Conservation (phyloP, 2,113 vertebrate species). For the Oenanthe oenanthe region DNA sequence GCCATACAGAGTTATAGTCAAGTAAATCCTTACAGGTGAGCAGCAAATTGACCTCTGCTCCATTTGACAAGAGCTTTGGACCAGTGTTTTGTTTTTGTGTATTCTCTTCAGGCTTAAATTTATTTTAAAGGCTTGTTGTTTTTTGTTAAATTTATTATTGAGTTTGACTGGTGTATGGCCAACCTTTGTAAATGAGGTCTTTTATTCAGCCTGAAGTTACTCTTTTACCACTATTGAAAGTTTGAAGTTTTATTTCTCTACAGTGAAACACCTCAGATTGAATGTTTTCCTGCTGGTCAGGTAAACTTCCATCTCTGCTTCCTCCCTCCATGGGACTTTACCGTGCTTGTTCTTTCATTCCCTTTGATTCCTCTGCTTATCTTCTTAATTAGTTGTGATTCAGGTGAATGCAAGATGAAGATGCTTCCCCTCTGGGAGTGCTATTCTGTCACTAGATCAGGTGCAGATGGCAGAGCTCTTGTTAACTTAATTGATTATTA, state of each 20-base stretch:
- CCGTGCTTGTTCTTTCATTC: background rate
- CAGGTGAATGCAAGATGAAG: slow-evolving; percentile 6
- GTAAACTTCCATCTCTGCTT: background rate
- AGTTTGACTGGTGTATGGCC: background rate
- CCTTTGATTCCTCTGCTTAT: slow-evolving; percentile 7
- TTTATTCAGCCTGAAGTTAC: background rate
- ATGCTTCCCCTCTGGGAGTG: background rate
- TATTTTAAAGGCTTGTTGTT: too few relatives aligned
- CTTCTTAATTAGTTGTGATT: slow-evolving; percentile 5
- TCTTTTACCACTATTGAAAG: background rate
- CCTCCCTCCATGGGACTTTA: background rate
- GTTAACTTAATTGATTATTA: slow-evolving; percentile 48
- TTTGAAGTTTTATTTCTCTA: background rate
- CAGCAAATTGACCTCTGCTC: background rate
- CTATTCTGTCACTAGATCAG: slow-evolving; percentile 28
- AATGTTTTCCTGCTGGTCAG: background rate
- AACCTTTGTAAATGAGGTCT: background rate
- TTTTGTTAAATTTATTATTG: background rate
- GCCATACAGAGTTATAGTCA: background rate
- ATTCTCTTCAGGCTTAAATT: background rate
- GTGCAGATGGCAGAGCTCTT: slow-evolving; percentile 33
- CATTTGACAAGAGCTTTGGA: background rate
- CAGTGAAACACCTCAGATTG: background rate
- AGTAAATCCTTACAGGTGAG: background rate
- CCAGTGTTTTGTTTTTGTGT: background rate